Evolutionary conservation across 2,113 vertebrate genomes (phyloP).

Genomic region (Kryptolebias marmoratus): DNA sequence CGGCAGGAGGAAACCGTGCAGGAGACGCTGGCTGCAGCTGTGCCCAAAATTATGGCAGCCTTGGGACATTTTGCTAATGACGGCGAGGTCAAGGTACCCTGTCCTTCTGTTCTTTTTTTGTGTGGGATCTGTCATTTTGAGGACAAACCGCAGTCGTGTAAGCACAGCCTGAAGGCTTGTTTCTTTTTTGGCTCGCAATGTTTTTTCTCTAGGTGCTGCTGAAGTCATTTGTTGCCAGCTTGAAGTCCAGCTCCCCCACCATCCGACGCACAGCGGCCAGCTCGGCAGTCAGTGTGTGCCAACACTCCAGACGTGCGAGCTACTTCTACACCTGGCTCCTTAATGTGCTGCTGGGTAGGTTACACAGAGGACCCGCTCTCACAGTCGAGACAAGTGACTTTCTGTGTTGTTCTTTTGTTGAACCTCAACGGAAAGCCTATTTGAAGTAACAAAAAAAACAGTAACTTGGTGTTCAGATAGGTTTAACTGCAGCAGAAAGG

Average conservation of each 20-base stretch:
- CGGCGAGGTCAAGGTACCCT: constrained; percentile 92
- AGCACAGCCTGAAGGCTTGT: neutral
- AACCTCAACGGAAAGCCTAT: neutral
- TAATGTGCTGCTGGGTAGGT: constrained; percentile 90
- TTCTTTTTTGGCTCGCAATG: neutral
- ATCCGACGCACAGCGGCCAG: constrained; percentile 92
- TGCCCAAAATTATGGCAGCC: constrained; percentile 94
- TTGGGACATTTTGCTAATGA: constrained; percentile 97
- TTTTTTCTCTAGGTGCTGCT: constrained; percentile 84
- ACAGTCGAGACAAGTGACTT: no score
- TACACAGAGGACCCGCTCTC: no score
- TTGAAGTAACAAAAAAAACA: neutral
- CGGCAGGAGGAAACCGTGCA: constrained; percentile 93
- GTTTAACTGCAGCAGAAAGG: neutral
- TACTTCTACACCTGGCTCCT: constrained; percentile 98
- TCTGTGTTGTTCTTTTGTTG: no score
- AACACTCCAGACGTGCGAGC: constrained; percentile 90
- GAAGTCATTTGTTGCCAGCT: constrained; percentile 93
- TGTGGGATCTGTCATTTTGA: no score
- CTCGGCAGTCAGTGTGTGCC: constrained; percentile 90
- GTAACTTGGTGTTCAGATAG: neutral
- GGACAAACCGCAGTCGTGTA: neutral
- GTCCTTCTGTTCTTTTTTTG: neutral
- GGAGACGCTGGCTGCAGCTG: constrained; percentile 90
- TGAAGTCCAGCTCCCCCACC: constrained; percentile 93